Evolutionary conservation across 2,113 vertebrate species (phyloP).

Genomic region (Toxotes chatareus): DNA sequence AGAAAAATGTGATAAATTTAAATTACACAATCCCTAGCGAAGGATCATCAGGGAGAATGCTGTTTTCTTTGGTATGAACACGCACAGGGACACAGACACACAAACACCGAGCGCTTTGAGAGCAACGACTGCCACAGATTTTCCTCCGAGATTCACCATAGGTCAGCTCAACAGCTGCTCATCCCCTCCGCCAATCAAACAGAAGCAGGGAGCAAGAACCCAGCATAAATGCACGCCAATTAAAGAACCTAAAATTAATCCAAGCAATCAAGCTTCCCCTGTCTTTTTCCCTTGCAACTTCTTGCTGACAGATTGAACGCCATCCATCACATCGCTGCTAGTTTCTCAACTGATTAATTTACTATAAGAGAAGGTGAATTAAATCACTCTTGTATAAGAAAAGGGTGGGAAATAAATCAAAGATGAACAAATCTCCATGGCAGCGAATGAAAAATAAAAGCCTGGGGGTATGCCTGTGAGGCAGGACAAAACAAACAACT

Average conservation of each 20-base stretch:
- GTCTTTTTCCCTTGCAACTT: constrained; percentile 28
- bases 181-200: constrained; percentile 72
- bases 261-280: constrained; percentile 60
- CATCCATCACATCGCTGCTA: constrained; percentile 48
- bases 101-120: constrained; percentile 5
- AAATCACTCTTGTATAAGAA: constrained; percentile 34
- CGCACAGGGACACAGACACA: not conserved
- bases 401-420: constrained; percentile 38
- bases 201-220: constrained; percentile 60
- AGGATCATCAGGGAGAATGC: constrained; percentile 3
- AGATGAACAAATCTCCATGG: constrained; percentile 34
- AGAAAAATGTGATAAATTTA: not conserved
- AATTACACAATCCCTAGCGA: constrained; percentile 19
- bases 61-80: constrained; percentile 9
- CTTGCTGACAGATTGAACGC: constrained; percentile 54
- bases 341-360: constrained; percentile 55
- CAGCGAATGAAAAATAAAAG: constrained; percentile 33
- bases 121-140: constrained; percentile 53
- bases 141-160: constrained; percentile 54
- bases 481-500: constrained; percentile 14
- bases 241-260: constrained; percentile 72
- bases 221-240: constrained; percentile 66
- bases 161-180: constrained; percentile 79
- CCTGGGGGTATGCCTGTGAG: constrained; percentile 25
- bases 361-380: constrained; percentile 39